Evolutionary conservation across 2,888 invertebrate species (phyloP), one percentile per base, ranked within the genome.

Genomic region (Rhogogaster chlorosoma): DNA sequence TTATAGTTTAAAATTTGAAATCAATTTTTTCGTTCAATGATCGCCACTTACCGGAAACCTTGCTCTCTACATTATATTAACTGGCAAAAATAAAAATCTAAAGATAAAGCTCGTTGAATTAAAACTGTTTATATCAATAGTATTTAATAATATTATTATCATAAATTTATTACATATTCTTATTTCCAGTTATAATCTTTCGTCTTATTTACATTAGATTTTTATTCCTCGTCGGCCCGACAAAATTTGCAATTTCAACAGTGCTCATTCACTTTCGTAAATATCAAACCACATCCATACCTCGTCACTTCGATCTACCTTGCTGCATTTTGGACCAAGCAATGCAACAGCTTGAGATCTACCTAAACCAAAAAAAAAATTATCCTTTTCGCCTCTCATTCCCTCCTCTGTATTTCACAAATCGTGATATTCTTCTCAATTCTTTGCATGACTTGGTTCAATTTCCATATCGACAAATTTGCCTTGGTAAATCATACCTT

Each of bases 131-230:
- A 77, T 53, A 77, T 80, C 61, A 80, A 80, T 80, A 80, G 49
- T 53, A 77, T 77, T 29, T 10, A 73, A 42, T 73, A 73, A 77
- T 77, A 77, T 77, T 77, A 53, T 77, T 85, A 85, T 85, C 61
- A 29, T 85, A 75, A 67, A 83, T 38, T 49, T 85, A 83, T 85
- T 85, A 83, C 42, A 64, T 84, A 64, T 84, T 83, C 36, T 78
- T 84, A 78, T 84, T 80, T 61, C 29, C 78, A 64, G 36, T 83
- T 67, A 67, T 36, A 61, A 84, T 64, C n/a, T 77, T 84, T 83
- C 64, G 18, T 67, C 18, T 67, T 42, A 67, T 67, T 61, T 45
- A 83, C 70, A 45, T 67, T 22, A 42, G 83, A 83, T 83, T 67
- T 45, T 42, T 32, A 45, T 67, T 61, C 70, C 61, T 67, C 80